Conservation (phyloP, 1,140 invertebrate genomes). For the Holcopasites calliopsidis region DNA sequence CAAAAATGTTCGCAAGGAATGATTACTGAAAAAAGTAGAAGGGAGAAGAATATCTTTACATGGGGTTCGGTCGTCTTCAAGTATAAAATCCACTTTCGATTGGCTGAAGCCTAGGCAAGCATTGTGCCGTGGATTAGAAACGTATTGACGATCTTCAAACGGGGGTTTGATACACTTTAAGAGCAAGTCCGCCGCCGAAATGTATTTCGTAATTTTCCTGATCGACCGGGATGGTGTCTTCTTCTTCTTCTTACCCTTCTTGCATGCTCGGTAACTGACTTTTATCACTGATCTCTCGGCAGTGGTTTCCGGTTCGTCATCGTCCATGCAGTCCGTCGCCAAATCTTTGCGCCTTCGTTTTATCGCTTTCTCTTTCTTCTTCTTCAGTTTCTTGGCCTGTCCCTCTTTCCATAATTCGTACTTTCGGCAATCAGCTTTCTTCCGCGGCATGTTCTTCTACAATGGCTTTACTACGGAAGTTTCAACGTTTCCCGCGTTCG, state of each 20-base stretch:
- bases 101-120: background rate
- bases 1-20: too few relatives aligned
- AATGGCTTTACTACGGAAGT: too few relatives aligned
- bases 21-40: too few relatives aligned
- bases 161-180: constrained; percentile 34
- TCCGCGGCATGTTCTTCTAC: background rate
- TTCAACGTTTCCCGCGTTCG: too few relatives aligned
- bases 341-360: background rate
- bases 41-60: too few relatives aligned
- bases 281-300: background rate
- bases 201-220: background rate
- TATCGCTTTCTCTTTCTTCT: background rate
- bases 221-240: background rate
- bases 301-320: background rate
- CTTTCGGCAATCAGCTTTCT: background rate
- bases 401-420: constrained; percentile 18
- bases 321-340: background rate
- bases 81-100: background rate
- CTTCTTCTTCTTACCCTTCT: background rate
- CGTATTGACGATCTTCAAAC: constrained; percentile 15
- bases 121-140: constrained; percentile 21
- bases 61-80: too few relatives aligned
- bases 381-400: background rate
- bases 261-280: background rate
- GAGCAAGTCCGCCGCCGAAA: background rate